These are phyloP conservation scores for Chymomyza amoena DNA, from an alignment of 2,888 invertebrate genomes.

Conservation along the genomic window DNA sequence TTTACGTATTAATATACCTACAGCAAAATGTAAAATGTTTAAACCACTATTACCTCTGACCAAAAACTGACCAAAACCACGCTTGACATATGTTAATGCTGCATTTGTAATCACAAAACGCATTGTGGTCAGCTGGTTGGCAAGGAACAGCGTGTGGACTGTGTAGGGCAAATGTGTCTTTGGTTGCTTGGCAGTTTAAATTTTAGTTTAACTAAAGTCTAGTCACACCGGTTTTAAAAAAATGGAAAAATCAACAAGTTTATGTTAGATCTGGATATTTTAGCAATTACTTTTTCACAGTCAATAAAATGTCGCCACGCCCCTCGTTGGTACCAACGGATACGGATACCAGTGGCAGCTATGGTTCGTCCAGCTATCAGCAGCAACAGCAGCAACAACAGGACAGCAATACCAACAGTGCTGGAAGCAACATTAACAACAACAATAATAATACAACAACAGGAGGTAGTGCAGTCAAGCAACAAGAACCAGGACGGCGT, in stretches of 20 bases:
- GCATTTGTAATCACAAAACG: background rate
- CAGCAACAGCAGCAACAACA: slow-evolving; percentile 71
- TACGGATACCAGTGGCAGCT: slow-evolving; percentile 70
- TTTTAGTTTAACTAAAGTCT: background rate
- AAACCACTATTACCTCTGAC: too few species aligned
- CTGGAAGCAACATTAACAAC: slow-evolving; percentile 77
- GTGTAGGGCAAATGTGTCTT: too few species aligned
- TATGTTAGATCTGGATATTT: too few species aligned
- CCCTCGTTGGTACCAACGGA: slow-evolving; percentile 81
- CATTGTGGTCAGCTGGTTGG: background rate
- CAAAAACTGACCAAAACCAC: background rate
- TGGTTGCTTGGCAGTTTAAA: background rate
- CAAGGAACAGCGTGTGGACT: background rate
- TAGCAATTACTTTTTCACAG: slow-evolving; percentile 75
- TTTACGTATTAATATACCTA: background rate
- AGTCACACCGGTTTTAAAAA: background rate
- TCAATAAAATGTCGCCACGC: slow-evolving; percentile 86
- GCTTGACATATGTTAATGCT: background rate
- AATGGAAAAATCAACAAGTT: slow-evolving; percentile 31
- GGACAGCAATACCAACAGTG: slow-evolving; percentile 75
- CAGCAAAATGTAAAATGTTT: background rate
- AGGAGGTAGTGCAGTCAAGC: slow-evolving; percentile 53
- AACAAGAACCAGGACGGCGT: slow-evolving; percentile 86
- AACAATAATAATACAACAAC: slow-evolving; percentile 65
- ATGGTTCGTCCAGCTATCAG: slow-evolving; percentile 65